These are phyloP conservation scores for Melanchra persicariae DNA, from an alignment of 2,888 invertebrate genomes.

Conservation along the genomic window DNA sequence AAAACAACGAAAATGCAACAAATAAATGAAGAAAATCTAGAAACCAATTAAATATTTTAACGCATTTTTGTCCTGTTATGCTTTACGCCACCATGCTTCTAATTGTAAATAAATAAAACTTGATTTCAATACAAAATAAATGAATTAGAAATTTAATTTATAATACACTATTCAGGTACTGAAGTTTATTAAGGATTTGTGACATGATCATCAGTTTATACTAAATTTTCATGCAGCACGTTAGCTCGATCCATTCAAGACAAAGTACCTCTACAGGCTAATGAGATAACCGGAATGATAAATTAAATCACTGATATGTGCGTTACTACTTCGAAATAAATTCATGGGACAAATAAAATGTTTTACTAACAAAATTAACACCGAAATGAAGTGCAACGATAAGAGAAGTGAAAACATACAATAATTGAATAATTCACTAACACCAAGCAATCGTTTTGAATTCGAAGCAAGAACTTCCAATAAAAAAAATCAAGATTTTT, in stretches of 20 bases:
- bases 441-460: constrained; percentile 87
- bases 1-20: constrained; percentile 66
- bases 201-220: constrained; percentile 69
- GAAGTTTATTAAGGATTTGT: constrained; percentile 66
- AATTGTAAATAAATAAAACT: constrained; percentile 50
- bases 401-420: constrained; percentile 86
- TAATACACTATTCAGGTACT: constrained; percentile 68
- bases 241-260: constrained; percentile 83
- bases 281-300: constrained; percentile 80
- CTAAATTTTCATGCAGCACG: constrained; percentile 83
- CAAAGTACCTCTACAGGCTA: constrained; percentile 86
- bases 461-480: constrained; percentile 87
- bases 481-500: constrained; percentile 73
- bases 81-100: constrained; percentile 81
- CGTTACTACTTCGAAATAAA: constrained; percentile 78
- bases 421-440: constrained; percentile 81
- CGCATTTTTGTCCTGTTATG: constrained; percentile 55
- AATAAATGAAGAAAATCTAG: constrained; percentile 64
- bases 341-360: constrained; percentile 74
- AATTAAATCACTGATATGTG: constrained; percentile 78
- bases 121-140: constrained; percentile 58
- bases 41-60: constrained; percentile 58
- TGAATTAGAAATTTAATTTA: constrained; percentile 58
- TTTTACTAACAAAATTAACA: constrained; percentile 80
- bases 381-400: constrained; percentile 87